Evolutionary conservation across 1,140 invertebrate genomes (phyloP).

Genomic region (Varroa destructor): DNA sequence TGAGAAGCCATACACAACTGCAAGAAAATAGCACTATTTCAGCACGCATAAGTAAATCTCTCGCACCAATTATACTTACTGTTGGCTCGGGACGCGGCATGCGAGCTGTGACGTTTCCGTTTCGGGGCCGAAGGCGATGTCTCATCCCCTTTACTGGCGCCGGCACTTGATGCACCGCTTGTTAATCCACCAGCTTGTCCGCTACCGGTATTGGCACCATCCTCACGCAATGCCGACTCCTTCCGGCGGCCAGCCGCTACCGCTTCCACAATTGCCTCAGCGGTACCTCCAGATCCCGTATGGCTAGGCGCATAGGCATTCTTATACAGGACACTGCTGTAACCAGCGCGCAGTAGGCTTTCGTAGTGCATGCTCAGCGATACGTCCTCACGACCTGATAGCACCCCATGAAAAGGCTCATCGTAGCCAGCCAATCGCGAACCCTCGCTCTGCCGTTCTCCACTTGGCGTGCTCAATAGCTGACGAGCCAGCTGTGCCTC

Average conservation of each 20-base stretch:
- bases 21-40: too few species aligned
- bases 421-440: slow-evolving; percentile 13
- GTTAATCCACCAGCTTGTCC: not conserved
- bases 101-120: slow-evolving; percentile 2
- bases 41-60: too few species aligned
- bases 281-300: not conserved
- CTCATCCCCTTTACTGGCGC: not conserved
- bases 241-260: not conserved
- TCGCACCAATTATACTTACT: too few species aligned
- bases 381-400: slow-evolving; percentile 3
- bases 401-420: slow-evolving; percentile 5
- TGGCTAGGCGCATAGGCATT: not conserved
- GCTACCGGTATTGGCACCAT: not conserved
- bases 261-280: not conserved
- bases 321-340: slow-evolving; percentile 11
- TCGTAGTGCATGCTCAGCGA: slow-evolving; percentile 23
- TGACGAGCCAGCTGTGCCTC: slow-evolving; percentile 6
- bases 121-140: not conserved
- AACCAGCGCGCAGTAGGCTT: slow-evolving; percentile 5
- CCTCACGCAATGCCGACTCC: not conserved
- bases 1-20: too few species aligned
- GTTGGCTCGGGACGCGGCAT: not conserved
- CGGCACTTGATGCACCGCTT: not conserved
- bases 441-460: slow-evolving; percentile 7
- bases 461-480: not conserved